phyloP scores from a whole-genome alignment of 2,888 invertebrate genomes.

The Andrena haemorrhoa region DNA sequence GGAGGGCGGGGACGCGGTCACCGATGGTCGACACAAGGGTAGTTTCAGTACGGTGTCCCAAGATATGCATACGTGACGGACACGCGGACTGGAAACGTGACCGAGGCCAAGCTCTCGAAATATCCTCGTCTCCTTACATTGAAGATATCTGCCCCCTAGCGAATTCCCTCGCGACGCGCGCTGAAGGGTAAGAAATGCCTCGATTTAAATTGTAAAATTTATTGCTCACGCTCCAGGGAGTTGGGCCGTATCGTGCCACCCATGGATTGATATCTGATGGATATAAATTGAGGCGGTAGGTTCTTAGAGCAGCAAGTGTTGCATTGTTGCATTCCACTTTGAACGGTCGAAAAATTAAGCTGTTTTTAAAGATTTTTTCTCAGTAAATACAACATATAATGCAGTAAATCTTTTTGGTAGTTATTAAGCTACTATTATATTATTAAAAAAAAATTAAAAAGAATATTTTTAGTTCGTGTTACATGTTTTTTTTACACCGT shows the following conservation, averaged over 20 bases:
- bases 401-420: too few species aligned
- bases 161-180: conserved; percentile 56
- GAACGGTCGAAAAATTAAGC: too few species aligned
- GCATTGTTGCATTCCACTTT: background rate
- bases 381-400: too few species aligned
- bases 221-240: conserved; percentile 40
- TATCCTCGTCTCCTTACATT: conserved; percentile 50
- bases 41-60: conserved; percentile 81
- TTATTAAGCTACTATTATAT: too few species aligned
- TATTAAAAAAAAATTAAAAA: too few species aligned
- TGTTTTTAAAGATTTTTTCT: too few species aligned
- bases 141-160: conserved; percentile 49
- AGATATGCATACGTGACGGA: conserved; percentile 85
- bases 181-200: conserved; percentile 61
- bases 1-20: conserved; percentile 58
- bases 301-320: background rate
- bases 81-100: conserved; percentile 72
- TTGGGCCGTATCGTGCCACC: background rate
- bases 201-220: conserved; percentile 73
- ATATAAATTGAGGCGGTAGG: conserved; percentile 30
- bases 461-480: too few species aligned
- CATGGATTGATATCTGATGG: conserved; percentile 46
- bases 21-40: conserved; percentile 71
- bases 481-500: too few species aligned
- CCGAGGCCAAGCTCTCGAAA: conserved; percentile 61